A percentile compares a stretch with the other conserved stretches of the same genome.
Conservation (phyloP, 2,113 vertebrate genomes). For the Triplophysa siluroides region DNA sequence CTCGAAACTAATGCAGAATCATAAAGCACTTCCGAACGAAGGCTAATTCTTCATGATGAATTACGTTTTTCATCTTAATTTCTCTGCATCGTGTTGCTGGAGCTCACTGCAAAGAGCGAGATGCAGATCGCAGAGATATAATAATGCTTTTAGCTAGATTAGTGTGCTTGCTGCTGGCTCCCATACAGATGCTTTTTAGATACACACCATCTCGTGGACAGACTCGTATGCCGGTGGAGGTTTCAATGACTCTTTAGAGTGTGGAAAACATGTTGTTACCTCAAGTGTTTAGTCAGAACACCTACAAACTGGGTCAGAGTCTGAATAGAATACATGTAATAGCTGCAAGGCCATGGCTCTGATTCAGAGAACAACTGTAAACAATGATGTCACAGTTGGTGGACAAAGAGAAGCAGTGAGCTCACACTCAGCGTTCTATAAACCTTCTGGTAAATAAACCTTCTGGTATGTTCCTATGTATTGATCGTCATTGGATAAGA, state of each 20-base stretch:
- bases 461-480: no score
- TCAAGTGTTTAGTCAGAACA: neutral
- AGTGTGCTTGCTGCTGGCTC: constrained; percentile 24
- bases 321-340: no score
- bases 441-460: no score
- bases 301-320: neutral
- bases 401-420: neutral
- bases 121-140: constrained; percentile 62
- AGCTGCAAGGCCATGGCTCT: no score
- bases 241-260: constrained; percentile 8
- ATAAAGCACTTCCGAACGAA: constrained; percentile 58
- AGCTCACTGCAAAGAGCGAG: constrained; percentile 58
- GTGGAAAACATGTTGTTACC: neutral
- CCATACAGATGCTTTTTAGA: constrained; percentile 50
- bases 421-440: neutral
- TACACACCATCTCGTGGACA: neutral
- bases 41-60: constrained; percentile 11
- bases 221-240: neutral
- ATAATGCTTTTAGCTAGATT: constrained; percentile 71
- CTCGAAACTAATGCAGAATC: constrained; percentile 43
- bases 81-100: constrained; percentile 46
- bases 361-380: no score
- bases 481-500: no score
- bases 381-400: neutral
- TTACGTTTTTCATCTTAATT: constrained; percentile 40